Base-by-base conservation (phyloP, 2,113 vertebrate genomes). In the Urocynchramus pylzowi region DNA sequence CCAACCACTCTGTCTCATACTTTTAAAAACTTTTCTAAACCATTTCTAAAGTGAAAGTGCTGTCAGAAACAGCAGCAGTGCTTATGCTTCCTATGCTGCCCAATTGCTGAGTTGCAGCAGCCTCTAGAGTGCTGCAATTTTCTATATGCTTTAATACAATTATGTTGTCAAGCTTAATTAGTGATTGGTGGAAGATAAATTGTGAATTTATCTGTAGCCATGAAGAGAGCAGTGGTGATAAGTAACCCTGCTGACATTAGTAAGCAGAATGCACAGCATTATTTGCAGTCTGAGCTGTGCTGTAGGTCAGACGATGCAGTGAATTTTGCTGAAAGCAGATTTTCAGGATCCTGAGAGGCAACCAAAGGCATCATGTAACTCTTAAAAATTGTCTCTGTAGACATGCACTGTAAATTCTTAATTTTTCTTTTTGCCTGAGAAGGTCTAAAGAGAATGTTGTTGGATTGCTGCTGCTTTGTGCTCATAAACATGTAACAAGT, bases 141-240 rank as follows among this genome's bases (percentile, higher is more conserved):
- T 71, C 41, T 67, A 4, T 87, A 45, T 47, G 8, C 26, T 90
- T 89, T 6, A 6, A 85, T 92, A 19, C 21, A 73, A 30, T 76
- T 57, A 61, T 31, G 44, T 90, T 93, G 63, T 90, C 37, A 53
- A 33, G 26, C 39, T 73, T 92, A 69, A 90, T 90, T 93, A 60
- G 33, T 4, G 11, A 83, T 59, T 56, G 30, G 35, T 85, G 67
- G 44, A 84, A 77, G 50, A 39, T 63, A 59, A 81, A 57, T 57
- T 41, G 15, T 31, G 65, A 54, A 52, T 94, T 33, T 45, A 61
- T 80, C 39, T 42, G 65, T 71, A 87, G 57, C 30, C 2, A 3
- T 65, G 71, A 88, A 60, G 37, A 50, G 45, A 90, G 45, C 53
- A 65, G 41, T 69, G n/a, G 45, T 92, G 56, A 42, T 76, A 60